Conservation (phyloP, 2,888 invertebrate species). For the Tenthredo mesomela region DNA sequence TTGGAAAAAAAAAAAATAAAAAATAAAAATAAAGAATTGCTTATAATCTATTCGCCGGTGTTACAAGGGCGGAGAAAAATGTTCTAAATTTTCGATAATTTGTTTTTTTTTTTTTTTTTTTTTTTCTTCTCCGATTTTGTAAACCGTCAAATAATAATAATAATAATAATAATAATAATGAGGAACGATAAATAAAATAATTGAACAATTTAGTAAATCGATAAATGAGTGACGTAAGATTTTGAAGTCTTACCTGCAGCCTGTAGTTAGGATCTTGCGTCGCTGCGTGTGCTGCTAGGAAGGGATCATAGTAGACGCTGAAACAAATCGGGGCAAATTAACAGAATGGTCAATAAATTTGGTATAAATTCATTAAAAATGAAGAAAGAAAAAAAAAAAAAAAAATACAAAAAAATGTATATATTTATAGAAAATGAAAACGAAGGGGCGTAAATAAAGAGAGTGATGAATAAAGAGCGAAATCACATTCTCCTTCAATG, state of each 20-base stretch:
- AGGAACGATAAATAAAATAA: not conserved
- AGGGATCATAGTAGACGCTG: constrained; percentile 98
- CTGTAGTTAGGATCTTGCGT: constrained; percentile 93
- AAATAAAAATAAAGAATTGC: too few relatives aligned
- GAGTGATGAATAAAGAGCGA: not conserved
- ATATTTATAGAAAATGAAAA: too few relatives aligned
- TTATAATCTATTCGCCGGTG: not conserved
- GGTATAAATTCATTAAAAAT: not conserved
- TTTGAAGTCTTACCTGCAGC: constrained; percentile 87
- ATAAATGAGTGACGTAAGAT: constrained; percentile 42
- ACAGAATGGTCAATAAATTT: constrained; percentile 42
- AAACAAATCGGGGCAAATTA: constrained; percentile 74
- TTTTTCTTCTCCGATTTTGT: not conserved
- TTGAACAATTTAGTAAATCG: constrained; percentile 51
- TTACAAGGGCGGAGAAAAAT: not conserved
- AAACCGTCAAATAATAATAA: not conserved
- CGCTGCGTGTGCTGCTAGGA: constrained; percentile 91
- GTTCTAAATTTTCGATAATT: too few relatives aligned
- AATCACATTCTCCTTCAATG: not conserved
- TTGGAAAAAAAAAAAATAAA: not conserved
- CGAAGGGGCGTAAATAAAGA: not conserved
- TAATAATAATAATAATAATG: too few relatives aligned
- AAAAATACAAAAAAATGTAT: not conserved
- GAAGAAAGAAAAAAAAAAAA: not conserved
- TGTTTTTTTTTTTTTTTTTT: not conserved